Evolutionary conservation across 2,888 invertebrate species (phyloP), one percentile per base, ranked within the genome.

Genomic region (Sarcophaga rosellei): DNA sequence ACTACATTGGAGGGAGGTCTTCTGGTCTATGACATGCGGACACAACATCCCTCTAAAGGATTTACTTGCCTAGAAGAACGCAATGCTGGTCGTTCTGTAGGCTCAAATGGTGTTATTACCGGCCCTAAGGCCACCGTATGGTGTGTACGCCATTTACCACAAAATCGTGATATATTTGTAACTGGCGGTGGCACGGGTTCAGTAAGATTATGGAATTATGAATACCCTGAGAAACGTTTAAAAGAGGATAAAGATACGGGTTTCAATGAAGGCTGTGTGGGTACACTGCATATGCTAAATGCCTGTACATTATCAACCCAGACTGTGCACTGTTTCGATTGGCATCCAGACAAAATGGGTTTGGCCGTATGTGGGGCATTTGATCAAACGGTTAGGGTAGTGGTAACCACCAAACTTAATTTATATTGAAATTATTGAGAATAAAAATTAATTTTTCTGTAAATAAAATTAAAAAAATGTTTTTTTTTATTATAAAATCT

Each of bases 131-230:
- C 98, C 0, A 99, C 99, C 0, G 95, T 99, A 45, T 99, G 99
- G 99, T 94, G 95, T 44, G 96, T 95, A 0, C 95, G 95, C 61
- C 99, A 99, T 94, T 93, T 98, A 72, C 99, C 99, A 0, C 99
- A 99, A 93, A 98, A 99, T 92, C 94, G 99, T 75, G 99, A 99
- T 91, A 93, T 99, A 23, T 99, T 99, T 91, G 95, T 97, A 90
- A 98, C 98, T 0, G 96, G 97, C 84, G 98, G 98, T 3, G 99
- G 99, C 0, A 95, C 95, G 88, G 99, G 99, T 10, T 96, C 97
- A n/a, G 92, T 98, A 21, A 95, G 96, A 87, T 94, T 99, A n/a
- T 99, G 99, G 99, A 97, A 98, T 94, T 99, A 99, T 96, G 94
- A 95, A 85, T 99, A 99, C 92, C 99, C 99, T 0, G 95, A 95